Evolutionary conservation across 2,113 vertebrate genomes (phyloP).

Genomic region (Corydoras sp.): DNA sequence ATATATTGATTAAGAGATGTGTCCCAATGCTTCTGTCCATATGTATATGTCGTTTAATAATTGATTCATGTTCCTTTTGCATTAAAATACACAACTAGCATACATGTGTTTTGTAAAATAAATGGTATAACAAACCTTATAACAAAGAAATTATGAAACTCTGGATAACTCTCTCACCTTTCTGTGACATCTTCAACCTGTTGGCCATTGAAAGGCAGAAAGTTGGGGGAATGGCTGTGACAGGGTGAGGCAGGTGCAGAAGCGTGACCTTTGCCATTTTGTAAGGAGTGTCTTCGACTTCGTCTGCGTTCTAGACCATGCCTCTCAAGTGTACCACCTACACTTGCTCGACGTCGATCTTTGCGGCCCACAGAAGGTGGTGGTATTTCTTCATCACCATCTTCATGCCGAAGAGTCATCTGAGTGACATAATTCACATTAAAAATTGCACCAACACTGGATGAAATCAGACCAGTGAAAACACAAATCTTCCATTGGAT

Average conservation of each 20-base stretch:
- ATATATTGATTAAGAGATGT: too few species aligned
- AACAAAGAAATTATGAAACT: neutral
- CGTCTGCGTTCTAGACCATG: slow-evolving; percentile 80
- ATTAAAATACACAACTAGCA: too few species aligned
- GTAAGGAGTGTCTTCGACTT: slow-evolving; percentile 88
- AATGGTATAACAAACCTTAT: too few species aligned
- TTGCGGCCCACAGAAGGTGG: slow-evolving; percentile 70
- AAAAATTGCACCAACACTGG: neutral
- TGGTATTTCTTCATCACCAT: slow-evolving; percentile 76
- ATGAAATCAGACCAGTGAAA: neutral
- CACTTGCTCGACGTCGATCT: slow-evolving; percentile 80
- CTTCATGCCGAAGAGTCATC: slow-evolving; percentile 80
- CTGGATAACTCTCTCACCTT: slow-evolving; percentile 67
- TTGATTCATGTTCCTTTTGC: too few species aligned
- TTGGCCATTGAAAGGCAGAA: slow-evolving; percentile 63
- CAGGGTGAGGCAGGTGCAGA: slow-evolving; percentile 76
- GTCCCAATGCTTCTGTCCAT: too few species aligned
- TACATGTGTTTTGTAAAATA: too few species aligned
- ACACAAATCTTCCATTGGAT: neutral
- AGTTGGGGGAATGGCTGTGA: slow-evolving; percentile 45
- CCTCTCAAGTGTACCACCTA: slow-evolving; percentile 63
- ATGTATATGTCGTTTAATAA: too few species aligned
- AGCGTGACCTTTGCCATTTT: slow-evolving; percentile 68
- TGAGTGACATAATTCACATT: slow-evolving; percentile 40
- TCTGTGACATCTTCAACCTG: slow-evolving; percentile 72